Conservation (phyloP, 2,888 invertebrate genomes). For the Hymenopus coronatus region DNA sequence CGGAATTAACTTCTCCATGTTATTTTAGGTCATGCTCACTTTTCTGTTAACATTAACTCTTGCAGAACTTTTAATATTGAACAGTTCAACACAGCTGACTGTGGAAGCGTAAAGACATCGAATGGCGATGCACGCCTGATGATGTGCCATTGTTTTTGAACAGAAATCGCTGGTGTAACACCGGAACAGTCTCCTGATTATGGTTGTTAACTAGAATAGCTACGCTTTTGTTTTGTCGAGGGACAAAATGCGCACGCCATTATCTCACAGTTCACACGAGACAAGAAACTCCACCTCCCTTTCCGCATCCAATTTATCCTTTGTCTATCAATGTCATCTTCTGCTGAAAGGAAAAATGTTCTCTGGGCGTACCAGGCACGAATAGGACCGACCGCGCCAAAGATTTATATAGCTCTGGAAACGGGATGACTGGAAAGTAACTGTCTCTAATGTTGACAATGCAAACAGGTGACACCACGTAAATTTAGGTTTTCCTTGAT, state of each 20-base stretch:
- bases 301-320: conserved; percentile 27
- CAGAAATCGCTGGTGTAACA: background rate
- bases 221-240: background rate
- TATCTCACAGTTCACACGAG: background rate
- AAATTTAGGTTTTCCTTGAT: too few relatives aligned
- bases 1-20: too few relatives aligned
- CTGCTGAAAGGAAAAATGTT: background rate
- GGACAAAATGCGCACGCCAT: background rate
- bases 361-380: background rate
- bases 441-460: background rate
- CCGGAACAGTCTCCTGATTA: background rate
- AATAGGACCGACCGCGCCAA: background rate
- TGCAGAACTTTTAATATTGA: too few relatives aligned
- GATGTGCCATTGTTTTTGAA: background rate
- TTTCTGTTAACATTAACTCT: too few relatives aligned
- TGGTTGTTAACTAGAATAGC: background rate
- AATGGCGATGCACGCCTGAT: too few relatives aligned
- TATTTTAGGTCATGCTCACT: too few relatives aligned
- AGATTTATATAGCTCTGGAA: background rate
- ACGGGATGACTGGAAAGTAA: background rate
- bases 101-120: too few relatives aligned
- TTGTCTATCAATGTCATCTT: conserved; percentile 27
- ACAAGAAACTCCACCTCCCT: background rate
- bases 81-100: too few relatives aligned
- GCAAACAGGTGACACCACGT: too few relatives aligned